A percentile compares a stretch with the other conserved stretches of the same genome.
Conservation (phyloP, 2,888 invertebrate species). For the Zeuzera pyrina region DNA sequence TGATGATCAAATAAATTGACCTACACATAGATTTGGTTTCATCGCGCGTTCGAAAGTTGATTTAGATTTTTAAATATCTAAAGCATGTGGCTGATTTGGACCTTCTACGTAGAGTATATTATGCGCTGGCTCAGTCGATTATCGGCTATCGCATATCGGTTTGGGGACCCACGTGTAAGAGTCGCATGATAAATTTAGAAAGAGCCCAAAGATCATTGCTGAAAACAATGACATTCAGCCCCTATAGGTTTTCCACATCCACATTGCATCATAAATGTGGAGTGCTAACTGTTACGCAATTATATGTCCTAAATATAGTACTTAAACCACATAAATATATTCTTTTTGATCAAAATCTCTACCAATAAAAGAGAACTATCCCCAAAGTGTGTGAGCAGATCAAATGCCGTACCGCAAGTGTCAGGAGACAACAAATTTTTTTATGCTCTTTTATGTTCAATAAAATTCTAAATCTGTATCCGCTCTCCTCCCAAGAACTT, state of each 20-base stretch:
- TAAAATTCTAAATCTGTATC: too few relatives aligned
- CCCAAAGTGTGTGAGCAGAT: too few relatives aligned
- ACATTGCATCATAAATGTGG: constrained; percentile 1
- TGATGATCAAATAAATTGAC: too few relatives aligned
- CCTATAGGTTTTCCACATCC: constrained; percentile 6
- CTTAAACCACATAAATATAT: background rate
- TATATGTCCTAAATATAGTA: constrained; percentile 1
- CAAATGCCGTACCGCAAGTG: too few relatives aligned
- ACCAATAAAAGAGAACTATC: background rate
- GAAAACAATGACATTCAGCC: constrained; percentile 9
- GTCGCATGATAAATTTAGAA: constrained; percentile 6
- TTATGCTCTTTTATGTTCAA: too few relatives aligned
- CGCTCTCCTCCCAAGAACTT: too few relatives aligned
- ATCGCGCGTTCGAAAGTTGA: constrained; percentile 6
- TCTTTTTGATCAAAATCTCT: background rate
- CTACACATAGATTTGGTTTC: too few relatives aligned
- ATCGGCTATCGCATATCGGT: constrained; percentile 7
- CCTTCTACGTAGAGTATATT: constrained; percentile 5
- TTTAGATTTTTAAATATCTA: constrained; percentile 11
- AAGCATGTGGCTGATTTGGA: background rate
- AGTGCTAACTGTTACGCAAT: constrained; percentile 2
- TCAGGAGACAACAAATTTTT: too few relatives aligned
- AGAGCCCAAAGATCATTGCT: constrained; percentile 9
- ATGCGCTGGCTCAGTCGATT: constrained; percentile 6
- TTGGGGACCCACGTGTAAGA: constrained; percentile 11